Conservation (phyloP, 2,113 vertebrate species). For the Ameiurus melas region DNA sequence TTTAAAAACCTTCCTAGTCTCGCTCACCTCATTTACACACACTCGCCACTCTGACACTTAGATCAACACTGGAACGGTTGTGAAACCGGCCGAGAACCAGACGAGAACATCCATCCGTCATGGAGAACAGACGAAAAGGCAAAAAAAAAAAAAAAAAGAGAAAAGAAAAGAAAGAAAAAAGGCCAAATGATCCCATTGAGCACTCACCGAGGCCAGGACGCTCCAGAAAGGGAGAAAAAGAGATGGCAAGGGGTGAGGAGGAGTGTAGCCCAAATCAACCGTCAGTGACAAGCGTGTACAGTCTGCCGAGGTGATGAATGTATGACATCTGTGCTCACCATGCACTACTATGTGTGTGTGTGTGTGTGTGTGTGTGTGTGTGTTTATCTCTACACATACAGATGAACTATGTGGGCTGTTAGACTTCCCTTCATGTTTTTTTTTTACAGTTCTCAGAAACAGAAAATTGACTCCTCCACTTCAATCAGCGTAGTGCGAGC, state of each 20-base stretch:
- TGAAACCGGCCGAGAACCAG: slow-evolving; percentile 21
- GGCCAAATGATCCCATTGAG: slow-evolving; percentile 27
- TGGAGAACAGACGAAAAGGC: not conserved
- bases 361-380: slow-evolving; percentile 33
- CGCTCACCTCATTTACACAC: slow-evolving; percentile 20
- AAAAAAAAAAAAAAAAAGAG: slow-evolving; percentile 16
- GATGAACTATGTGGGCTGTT: slow-evolving; percentile 47
- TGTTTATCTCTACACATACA: slow-evolving; percentile 21
- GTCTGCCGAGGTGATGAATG: slow-evolving; percentile 38
- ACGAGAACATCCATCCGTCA: slow-evolving; percentile 31
- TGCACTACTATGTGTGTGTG: slow-evolving; percentile 32
- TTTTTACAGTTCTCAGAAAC: slow-evolving; percentile 50
- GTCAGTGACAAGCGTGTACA: slow-evolving; percentile 40
- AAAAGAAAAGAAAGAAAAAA: slow-evolving; percentile 4
- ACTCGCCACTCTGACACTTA: slow-evolving; percentile 25
- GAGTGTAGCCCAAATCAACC: slow-evolving; percentile 9
- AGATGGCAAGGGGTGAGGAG: not conserved
- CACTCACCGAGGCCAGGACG: slow-evolving; percentile 46
- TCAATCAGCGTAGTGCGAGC: slow-evolving; percentile 14
- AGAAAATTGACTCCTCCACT: slow-evolving; percentile 41
- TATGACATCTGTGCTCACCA: slow-evolving; percentile 42
- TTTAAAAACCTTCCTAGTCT: slow-evolving; percentile 31
- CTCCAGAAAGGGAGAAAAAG: slow-evolving; percentile 33
- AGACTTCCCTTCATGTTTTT: not conserved
- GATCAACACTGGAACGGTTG: slow-evolving; percentile 17